phyloP scores from a whole-genome alignment of 2,888 invertebrate species.

The Drosophila kambysellisi region DNA sequence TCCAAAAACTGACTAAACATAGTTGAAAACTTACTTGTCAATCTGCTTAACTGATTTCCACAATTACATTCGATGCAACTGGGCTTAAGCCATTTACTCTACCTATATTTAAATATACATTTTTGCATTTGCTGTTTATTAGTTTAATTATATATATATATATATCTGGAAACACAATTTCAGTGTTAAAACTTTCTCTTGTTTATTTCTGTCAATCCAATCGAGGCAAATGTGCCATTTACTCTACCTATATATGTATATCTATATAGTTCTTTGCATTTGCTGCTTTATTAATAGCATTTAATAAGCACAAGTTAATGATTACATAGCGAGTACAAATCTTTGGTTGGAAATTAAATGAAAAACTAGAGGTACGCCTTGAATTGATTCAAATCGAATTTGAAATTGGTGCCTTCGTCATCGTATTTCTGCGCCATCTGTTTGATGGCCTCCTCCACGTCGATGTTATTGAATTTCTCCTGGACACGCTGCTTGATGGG shows the following conservation, averaged over 20 bases:
- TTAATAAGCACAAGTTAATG: conserved; percentile 26
- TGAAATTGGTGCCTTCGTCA: conserved; percentile 80
- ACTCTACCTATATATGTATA: background rate
- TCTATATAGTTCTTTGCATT: background rate
- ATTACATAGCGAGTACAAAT: conserved; percentile 26
- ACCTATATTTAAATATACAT: too few relatives aligned
- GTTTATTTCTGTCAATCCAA: background rate
- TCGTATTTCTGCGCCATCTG: conserved; percentile 89
- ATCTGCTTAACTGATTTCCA: background rate
- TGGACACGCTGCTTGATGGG: conserved; percentile 90
- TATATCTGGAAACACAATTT: too few relatives aligned
- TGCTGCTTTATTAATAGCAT: conserved; percentile 16
- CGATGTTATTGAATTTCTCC: conserved; percentile 89
- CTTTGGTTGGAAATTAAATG: background rate
- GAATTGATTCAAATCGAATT: conserved; percentile 76
- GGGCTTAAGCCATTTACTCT: background rate
- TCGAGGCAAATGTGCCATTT: background rate
- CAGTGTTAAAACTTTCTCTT: background rate
- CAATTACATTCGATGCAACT: background rate
- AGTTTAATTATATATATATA: background rate
- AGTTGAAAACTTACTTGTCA: background rate
- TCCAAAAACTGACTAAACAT: background rate
- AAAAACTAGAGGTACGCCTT: background rate
- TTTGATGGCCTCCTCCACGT: conserved; percentile 91
- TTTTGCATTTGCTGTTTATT: background rate